These are phyloP conservation scores for Peromyscus polionotus DNA, from an alignment of 2,113 vertebrate species.

Conservation along the genomic window DNA sequence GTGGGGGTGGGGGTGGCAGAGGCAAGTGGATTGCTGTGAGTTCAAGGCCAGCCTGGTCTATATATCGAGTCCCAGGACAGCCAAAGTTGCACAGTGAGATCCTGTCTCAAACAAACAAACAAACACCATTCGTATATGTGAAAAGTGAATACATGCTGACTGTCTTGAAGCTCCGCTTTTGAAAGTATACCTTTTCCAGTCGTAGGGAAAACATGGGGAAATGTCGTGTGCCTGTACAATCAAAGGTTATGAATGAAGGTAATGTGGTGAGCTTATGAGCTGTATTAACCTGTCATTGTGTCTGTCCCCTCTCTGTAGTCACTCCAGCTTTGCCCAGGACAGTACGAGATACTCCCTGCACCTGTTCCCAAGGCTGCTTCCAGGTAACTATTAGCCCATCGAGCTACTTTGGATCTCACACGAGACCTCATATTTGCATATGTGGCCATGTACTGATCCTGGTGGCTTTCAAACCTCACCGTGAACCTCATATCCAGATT, in stretches of 20 bases:
- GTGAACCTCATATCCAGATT: conserved; percentile 4
- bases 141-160: neutral
- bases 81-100: neutral
- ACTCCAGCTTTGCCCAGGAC: conserved; percentile 85
- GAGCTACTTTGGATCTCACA: neutral
- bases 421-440: neutral
- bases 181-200: conserved; percentile 51
- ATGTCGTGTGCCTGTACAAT: neutral
- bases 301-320: conserved; percentile 81
- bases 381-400: conserved; percentile 86
- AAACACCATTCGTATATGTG: neutral
- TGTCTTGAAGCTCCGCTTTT: neutral
- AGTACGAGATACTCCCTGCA: conserved; percentile 84
- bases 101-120: neutral
- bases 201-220: neutral
- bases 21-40: neutral
- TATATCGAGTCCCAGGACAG: neutral
- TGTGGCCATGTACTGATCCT: neutral
- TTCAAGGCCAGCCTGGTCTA: neutral
- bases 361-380: conserved; percentile 86
- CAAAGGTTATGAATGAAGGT: neutral
- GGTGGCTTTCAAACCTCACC: conserved; percentile 45
- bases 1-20: neutral
- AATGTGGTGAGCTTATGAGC: conserved; percentile 12
- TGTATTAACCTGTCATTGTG: conserved; percentile 14